Base-by-base conservation (phyloP, 1,140 invertebrate species). In the Stegodyphus dumicola region DNA sequence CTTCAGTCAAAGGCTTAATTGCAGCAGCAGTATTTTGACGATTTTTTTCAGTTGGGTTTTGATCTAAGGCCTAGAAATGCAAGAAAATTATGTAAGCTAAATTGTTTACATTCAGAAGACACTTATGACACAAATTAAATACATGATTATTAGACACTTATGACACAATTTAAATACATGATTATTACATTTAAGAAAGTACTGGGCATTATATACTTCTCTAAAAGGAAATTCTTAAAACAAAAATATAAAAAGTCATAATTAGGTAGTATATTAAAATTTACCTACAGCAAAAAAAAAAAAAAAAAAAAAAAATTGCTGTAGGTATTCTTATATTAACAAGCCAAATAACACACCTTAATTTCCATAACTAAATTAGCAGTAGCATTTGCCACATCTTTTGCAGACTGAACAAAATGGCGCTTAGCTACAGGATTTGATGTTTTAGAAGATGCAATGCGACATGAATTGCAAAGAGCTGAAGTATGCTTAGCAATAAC, bases 401-500 rank as follows among this genome's bases (percentile, higher is more conserved):
- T 98, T 49, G 98, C 98, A 85, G 96, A 96, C 89, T 99, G 97
- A 17, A 99, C 97, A 91, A 99, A 99, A 90, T 99, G 97, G 86
- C 97, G 91, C 91, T 99, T 99, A 64, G 97, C 96, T 33, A 96
- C 95, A 0, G 97, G 95, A 91, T 99, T 98, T 75, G 93, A 94
- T 5, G 96, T 98, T 90, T 95, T 96, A 73, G 95, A 95, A 13
- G 97, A 98, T 0, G 98, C 98, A 5, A 95, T 92, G 18, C 98
- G 93, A 90, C 98, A 99, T 52, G 97, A 95, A 89, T 97, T 98
- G 90, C 98, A 99, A 15, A 99, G 91, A 11, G 97, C 94, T 87
- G 96, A 98, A 0, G 98, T 99, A 91, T 99, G 96, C 90, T 98
- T 98, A 6, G 98, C 98, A 77, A 99, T 97, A 65, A 95, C 93